Conservation (phyloP, 2,888 invertebrate species). For the Sceliomorpha sp. region DNA sequence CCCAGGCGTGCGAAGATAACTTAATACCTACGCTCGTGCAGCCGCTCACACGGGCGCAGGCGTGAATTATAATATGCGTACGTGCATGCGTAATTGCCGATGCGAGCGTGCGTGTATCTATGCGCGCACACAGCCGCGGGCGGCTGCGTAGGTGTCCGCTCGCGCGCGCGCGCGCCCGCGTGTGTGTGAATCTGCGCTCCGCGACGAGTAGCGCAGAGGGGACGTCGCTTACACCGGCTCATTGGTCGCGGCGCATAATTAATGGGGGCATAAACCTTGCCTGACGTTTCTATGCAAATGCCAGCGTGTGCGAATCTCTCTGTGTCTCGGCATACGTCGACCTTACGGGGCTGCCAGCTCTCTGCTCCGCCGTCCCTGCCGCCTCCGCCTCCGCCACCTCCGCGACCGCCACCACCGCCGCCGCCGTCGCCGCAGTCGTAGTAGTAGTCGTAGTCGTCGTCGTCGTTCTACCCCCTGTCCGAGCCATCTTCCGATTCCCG, state of each 20-base stretch:
- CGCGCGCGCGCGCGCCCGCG: slow-evolving; percentile 18
- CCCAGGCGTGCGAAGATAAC: slow-evolving; percentile 22
- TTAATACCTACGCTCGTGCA: slow-evolving; percentile 16
- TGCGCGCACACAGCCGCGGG: neutral
- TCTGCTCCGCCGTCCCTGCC: slow-evolving; percentile 27
- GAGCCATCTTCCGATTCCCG: slow-evolving; percentile 49
- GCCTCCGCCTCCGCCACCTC: too few species aligned
- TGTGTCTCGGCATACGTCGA: slow-evolving; percentile 41
- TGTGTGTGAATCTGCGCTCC: slow-evolving; percentile 25
- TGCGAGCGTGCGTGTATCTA: too few species aligned
- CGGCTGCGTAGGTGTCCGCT: neutral
- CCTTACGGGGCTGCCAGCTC: slow-evolving; percentile 33
- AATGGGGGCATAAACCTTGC: slow-evolving; percentile 70
- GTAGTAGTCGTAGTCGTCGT: too few species aligned
- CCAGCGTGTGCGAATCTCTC: slow-evolving; percentile 47
- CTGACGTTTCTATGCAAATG: slow-evolving; percentile 71
- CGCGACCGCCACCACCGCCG: too few species aligned
- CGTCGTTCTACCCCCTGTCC: too few species aligned
- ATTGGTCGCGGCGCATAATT: slow-evolving; percentile 71
- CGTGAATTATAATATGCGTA: slow-evolving; percentile 8
- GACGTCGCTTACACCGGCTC: slow-evolving; percentile 63
- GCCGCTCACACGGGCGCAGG: slow-evolving; percentile 3
- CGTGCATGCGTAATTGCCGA: too few species aligned
- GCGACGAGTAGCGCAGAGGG: slow-evolving; percentile 45
- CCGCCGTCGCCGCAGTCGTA: too few species aligned